These are phyloP conservation scores for Mya arenaria DNA, from an alignment of 1,140 invertebrate genomes.

Conservation along the genomic window DNA sequence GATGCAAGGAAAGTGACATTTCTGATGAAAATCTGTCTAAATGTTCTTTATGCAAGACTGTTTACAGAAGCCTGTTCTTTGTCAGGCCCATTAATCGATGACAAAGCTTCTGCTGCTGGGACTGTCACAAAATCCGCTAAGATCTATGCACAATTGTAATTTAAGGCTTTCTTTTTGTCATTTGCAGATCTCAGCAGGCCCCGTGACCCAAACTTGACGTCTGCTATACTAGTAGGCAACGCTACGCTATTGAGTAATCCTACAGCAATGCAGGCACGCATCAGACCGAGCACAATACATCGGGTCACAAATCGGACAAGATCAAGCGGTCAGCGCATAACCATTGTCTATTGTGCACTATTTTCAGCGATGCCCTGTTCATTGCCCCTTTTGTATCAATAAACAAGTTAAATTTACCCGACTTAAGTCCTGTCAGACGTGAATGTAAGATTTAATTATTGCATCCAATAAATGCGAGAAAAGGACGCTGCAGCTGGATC, in stretches of 20 bases:
- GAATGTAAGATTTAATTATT: slow-evolving; percentile 50
- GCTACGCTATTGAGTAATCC: slow-evolving; percentile 45
- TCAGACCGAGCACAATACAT: slow-evolving; percentile 20
- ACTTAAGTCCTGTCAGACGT: slow-evolving; percentile 49
- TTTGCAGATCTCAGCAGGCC: neutral
- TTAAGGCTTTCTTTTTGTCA: slow-evolving; percentile 46
- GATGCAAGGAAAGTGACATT: neutral
- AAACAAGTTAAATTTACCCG: slow-evolving; percentile 56
- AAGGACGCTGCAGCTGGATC: slow-evolving; percentile 13
- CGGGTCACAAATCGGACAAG: slow-evolving; percentile 52
- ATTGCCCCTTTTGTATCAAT: slow-evolving; percentile 3
- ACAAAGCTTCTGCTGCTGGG: slow-evolving; percentile 20
- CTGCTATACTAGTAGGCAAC: slow-evolving; percentile 47
- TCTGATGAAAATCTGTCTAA: slow-evolving; percentile 4
- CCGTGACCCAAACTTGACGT: slow-evolving; percentile 46
- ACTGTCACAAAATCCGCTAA: slow-evolving; percentile 42
- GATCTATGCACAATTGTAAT: slow-evolving; percentile 46
- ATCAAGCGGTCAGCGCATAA: slow-evolving; percentile 4
- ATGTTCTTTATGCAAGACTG: slow-evolving; percentile 40
- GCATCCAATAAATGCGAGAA: neutral
- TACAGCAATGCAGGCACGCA: neutral
- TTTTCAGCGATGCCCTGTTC: slow-evolving; percentile 17
- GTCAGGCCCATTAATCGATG: slow-evolving; percentile 35
- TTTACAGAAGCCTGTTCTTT: slow-evolving; percentile 36
- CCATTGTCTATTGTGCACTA: slow-evolving; percentile 48